These are phyloP conservation scores for Xenotilapia caudafasciata DNA, from an alignment of 2,113 vertebrate genomes.

Conservation along the genomic window DNA sequence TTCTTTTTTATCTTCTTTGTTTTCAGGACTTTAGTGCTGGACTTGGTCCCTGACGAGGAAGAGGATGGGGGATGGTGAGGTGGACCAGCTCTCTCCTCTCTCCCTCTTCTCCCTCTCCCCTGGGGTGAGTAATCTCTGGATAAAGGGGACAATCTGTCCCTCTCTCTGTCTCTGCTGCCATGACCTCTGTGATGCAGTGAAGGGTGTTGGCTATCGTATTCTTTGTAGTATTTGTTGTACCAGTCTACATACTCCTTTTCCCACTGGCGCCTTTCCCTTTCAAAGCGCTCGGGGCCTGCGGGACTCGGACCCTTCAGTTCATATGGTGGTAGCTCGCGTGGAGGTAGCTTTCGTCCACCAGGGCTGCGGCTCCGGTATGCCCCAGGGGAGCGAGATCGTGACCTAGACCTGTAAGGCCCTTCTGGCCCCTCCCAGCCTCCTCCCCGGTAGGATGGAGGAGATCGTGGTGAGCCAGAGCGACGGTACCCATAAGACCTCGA, in stretches of 20 bases:
- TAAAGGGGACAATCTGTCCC: conserved; percentile 70
- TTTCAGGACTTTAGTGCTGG: conserved; percentile 76
- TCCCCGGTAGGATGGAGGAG: conserved; percentile 78
- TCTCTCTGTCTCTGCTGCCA: conserved; percentile 56
- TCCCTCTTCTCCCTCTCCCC: conserved; percentile 80
- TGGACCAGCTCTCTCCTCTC: conserved; percentile 78
- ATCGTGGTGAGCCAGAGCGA: conserved; percentile 81
- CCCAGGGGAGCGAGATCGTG: conserved; percentile 78
- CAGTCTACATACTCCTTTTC: conserved; percentile 92
- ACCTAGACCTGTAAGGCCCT: conserved; percentile 73
- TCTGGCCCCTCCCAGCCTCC: conserved; percentile 53
- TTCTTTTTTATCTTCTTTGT: conserved; percentile 85
- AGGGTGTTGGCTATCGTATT: conserved; percentile 64
- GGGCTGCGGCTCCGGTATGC: conserved; percentile 81
- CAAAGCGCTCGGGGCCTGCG: conserved; percentile 76
- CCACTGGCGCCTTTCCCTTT: conserved; percentile 90
- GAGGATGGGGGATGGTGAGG: conserved; percentile 65
- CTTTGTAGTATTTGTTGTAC: conserved; percentile 94
- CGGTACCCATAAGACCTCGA: conserved; percentile 86
- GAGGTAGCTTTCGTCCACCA: conserved; percentile 74
- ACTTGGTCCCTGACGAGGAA: conserved; percentile 49
- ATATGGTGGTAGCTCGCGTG: conserved; percentile 79
- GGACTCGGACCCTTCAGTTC: conserved; percentile 83
- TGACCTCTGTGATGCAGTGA: conserved; percentile 45
- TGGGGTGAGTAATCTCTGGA: conserved; percentile 85